Percentiles rank a stretch among this genome's conserved stretches.
Evolutionary conservation across 2,113 vertebrate species (phyloP).

Genomic region (Alethe diademata): DNA sequence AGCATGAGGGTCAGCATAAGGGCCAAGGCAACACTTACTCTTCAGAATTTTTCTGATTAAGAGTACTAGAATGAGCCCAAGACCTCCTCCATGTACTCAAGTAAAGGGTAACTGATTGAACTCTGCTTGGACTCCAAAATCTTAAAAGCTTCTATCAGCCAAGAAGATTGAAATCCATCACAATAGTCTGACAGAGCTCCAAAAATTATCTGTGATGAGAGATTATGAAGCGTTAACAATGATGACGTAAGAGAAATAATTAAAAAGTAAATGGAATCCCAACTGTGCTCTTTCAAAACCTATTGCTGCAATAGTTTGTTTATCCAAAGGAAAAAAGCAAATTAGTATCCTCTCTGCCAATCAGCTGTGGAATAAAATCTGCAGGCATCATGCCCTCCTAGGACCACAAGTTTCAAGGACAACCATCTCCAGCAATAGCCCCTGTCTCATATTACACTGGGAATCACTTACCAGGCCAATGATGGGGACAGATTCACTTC

Average conservation of each 20-base stretch:
- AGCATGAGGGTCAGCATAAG: background rate
- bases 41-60: background rate
- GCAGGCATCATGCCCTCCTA: background rate
- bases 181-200: background rate
- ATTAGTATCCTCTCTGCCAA: background rate
- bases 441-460: background rate
- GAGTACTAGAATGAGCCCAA: background rate
- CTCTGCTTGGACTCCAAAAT: background rate
- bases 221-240: background rate
- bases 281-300: background rate
- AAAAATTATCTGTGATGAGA: background rate
- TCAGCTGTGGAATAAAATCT: background rate
- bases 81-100: background rate
- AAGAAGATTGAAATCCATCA: background rate
- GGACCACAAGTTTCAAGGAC: background rate
- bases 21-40: background rate
- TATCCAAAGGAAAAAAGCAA: background rate
- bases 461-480: conserved; percentile 89
- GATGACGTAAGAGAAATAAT: background rate
- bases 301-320: background rate
- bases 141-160: background rate
- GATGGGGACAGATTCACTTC: conserved; percentile 98
- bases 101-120: background rate
- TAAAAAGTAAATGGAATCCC: background rate
- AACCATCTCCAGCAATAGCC: background rate